Base-by-base conservation (phyloP, 2,797 vertebrate species). In the Meriones psammophilus region DNA sequence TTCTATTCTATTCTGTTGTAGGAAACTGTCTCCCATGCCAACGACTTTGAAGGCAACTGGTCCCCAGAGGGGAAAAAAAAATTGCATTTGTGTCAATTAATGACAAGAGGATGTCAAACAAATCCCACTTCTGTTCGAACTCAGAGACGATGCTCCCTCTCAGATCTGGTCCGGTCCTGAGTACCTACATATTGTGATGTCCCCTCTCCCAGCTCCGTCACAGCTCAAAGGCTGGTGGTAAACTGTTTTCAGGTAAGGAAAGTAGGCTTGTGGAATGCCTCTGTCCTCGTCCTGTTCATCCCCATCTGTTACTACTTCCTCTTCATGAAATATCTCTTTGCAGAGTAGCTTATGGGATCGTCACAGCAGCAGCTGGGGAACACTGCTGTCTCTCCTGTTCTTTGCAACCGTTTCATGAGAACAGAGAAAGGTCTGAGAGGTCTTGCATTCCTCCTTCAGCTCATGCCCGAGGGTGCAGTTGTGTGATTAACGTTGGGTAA, bases 1-100 rank as follows among this genome's bases (percentile, higher is more conserved):
- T 96, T 96, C 88, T 93, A 85, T 96, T 96, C 88, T 93, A 85
- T 96, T 96, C 76, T 77, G 88, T 33, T 36, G 64, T 95, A 81
- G 33, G 69, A 8, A 95, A 64, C 26, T 91, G 1, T 81, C 79
- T 46, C 42, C 39, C 68, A 12, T 84, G 88, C 33, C 66, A 68
- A 79, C 95, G 17, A 12, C 68, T 1, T 0, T 73, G 78, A 88
- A 92, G 68, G 30, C 3, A 78, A 60, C 54, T 64, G 12, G 92
- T 66, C 91, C 71, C 56, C 68, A 36, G 60, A 88, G 30, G 42
- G 30, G 42, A 5, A 6, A 73, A 69, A 62, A 39, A 58, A 58
- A 62, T 54, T 73, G 8, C 22, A 15, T 91, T 91, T 80, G 73
- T 93, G 89, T 42, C 20, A 93, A 94, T 78, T 80, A 56, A 54